A percentile compares a stretch with the other conserved stretches of the same genome.
Evolutionary conservation across 1,140 invertebrate genomes (phyloP).

Genomic region (Drosophila nigromelanica): DNA sequence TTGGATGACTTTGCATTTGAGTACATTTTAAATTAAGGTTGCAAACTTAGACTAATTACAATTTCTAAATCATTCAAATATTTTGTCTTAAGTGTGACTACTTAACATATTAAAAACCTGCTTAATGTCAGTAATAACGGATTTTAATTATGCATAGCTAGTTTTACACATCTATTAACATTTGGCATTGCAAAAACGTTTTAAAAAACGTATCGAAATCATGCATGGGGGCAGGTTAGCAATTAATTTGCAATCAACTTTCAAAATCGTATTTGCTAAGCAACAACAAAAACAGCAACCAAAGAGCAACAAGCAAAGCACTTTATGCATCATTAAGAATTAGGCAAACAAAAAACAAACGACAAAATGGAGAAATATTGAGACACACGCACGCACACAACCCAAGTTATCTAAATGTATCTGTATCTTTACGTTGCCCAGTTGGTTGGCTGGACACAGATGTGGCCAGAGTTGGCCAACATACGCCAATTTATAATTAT

Average conservation of each 20-base stretch:
- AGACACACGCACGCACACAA: conserved; percentile 2
- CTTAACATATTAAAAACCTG: neutral
- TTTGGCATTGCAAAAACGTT: conserved; percentile 11
- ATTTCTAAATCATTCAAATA: too few species aligned
- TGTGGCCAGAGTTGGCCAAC: conserved; percentile 48
- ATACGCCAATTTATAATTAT: conserved; percentile 80
- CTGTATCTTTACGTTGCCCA: conserved; percentile 25
- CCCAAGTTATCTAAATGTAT: conserved; percentile 46
- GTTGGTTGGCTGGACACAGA: conserved; percentile 21
- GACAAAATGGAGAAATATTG: conserved; percentile 78
- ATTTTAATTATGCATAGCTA: conserved; percentile 11
- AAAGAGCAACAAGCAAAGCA: conserved; percentile 46
- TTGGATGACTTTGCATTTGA: neutral
- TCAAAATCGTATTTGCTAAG: conserved; percentile 63
- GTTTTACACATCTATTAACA: conserved; percentile 3
- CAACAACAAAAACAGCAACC: conserved; percentile 6
- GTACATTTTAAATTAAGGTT: neutral
- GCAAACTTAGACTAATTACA: neutral
- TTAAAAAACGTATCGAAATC: conserved; percentile 18
- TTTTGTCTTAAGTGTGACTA: neutral
- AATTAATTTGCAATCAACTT: conserved; percentile 82
- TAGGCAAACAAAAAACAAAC: conserved; percentile 71
- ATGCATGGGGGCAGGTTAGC: conserved; percentile 35
- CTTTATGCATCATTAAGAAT: conserved; percentile 82
- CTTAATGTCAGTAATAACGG: neutral